Evolutionary conservation across 2,888 invertebrate genomes (phyloP), one percentile per base, ranked within the genome.

Genomic region (Nomada fucata): DNA sequence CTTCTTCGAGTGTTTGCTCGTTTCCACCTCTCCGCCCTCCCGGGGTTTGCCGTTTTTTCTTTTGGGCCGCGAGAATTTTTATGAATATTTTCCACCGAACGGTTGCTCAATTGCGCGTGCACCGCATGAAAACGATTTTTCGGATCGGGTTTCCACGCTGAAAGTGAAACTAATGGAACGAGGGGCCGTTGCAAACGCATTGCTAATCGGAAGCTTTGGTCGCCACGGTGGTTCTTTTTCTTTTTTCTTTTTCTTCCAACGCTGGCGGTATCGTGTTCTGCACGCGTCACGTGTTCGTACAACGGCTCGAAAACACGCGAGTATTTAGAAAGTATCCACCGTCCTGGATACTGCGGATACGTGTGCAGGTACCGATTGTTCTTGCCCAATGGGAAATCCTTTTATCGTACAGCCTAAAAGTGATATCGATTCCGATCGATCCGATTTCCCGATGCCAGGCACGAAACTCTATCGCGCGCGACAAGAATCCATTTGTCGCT

Each of bases 121-220:
- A 61, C 71, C 60, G 42, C 18, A 67, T 36, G 67, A 23, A 50
- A 72, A 72, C 42, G 55, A 67, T 68, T 52, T 57, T 65, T 72
- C 20, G 79, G 65, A 72, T 72, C 67, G 44, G 53, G 80, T 80
- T 80, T 80, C 80, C 53, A 67, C 52, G 72, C 42, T 63, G 81
- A 80, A 57, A 80, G 72, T 63, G 67, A 80, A 80, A 67, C 80
- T 60, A 55, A 68, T 47, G 55, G 20, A 60, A 77, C 75, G 61
- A 23, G 26, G 61, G 61, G 50, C 67, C 29, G 44, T 15, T 15
- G 36, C 44, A 26, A 47, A 60, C 52, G 57, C 55, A 11, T 7
- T n/a, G 44, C 20, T 64, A 73, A 73, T 64, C 63, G 64, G 76
- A 76, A 73, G 76, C 65, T 77, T 60, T 57, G 42, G 47, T 59